Conservation (phyloP, 2,888 invertebrate genomes). For the Alitta virens region DNA sequence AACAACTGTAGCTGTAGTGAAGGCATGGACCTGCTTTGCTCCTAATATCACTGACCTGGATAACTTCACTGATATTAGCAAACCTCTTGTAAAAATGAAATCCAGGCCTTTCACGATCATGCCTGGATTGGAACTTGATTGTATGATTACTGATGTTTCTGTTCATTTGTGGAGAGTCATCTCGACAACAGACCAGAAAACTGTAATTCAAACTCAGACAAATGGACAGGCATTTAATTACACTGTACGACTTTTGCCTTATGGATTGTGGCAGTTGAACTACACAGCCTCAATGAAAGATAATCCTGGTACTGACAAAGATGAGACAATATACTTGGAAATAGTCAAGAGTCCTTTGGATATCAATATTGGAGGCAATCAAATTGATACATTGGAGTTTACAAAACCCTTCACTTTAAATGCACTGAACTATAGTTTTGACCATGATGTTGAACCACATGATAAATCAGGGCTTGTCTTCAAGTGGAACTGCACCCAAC, state of each 20-base stretch:
- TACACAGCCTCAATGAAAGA: neutral
- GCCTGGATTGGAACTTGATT: neutral
- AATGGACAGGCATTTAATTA: neutral
- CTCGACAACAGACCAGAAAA: neutral
- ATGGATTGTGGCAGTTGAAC: neutral
- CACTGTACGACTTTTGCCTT: neutral
- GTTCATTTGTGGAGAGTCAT: neutral
- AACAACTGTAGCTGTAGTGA: neutral
- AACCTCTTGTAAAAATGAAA: neutral
- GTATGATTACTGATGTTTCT: neutral
- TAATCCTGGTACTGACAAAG: neutral
- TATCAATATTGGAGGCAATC: neutral
- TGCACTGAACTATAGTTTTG: neutral
- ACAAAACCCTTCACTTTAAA: neutral
- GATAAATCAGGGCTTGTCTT: neutral
- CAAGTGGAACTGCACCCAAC: neutral
- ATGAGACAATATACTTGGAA: neutral
- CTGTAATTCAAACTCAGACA: neutral
- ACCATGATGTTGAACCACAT: neutral
- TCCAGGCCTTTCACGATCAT: neutral
- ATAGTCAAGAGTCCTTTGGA: neutral
- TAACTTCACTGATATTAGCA: neutral
- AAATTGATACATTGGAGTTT: neutral
- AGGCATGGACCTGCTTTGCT: neutral
- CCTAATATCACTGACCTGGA: neutral